phyloP scores from a whole-genome alignment of 2,797 vertebrate genomes.

The Psittacula derbiana region DNA sequence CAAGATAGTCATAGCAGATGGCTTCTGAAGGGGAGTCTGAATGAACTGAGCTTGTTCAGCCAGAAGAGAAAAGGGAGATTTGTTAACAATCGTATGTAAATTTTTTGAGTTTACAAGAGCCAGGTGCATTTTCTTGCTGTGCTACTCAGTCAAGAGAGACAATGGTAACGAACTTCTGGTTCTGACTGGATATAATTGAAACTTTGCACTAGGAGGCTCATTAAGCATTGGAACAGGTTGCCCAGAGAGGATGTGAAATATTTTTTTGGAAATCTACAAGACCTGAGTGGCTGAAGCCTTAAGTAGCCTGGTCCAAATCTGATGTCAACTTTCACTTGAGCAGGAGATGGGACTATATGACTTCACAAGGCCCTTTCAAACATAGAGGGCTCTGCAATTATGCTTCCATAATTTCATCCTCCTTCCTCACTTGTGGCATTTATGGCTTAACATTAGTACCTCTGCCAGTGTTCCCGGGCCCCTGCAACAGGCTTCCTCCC shows the following conservation, averaged over 20 bases:
- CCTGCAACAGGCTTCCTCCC: not conserved
- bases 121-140: not conserved
- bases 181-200: not conserved
- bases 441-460: not conserved
- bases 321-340: not conserved
- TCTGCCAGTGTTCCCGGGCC: not conserved
- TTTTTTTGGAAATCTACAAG: not conserved
- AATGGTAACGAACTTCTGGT: not conserved
- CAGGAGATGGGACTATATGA: not conserved
- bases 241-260: not conserved
- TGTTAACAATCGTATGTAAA: fast-evolving
- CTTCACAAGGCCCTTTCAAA: not conserved
- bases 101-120: not conserved
- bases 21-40: not conserved
- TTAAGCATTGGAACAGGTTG: not conserved
- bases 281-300: not conserved
- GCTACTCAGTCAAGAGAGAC: not conserved
- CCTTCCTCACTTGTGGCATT: not conserved
- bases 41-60: not conserved
- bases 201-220: not conserved
- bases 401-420: not conserved
- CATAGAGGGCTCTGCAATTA: not conserved
- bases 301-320: not conserved
- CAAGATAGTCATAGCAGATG: not conserved
- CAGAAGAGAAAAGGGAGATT: not conserved